Conservation (phyloP, 2,797 vertebrate genomes). For the Capromys pilorides region DNA sequence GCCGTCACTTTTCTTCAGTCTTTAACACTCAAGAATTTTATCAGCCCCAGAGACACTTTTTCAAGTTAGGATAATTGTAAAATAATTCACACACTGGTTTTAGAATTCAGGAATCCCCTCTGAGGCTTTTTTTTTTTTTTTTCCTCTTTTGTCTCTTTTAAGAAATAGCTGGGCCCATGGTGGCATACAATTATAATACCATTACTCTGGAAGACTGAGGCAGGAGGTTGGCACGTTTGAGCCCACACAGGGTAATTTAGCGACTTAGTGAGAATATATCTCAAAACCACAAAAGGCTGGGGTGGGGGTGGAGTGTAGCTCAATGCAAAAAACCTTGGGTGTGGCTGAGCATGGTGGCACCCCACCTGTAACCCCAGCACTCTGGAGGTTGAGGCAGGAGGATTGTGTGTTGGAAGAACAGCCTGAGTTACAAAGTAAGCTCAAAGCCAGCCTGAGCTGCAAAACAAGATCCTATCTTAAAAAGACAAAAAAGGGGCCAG, state of each 20-base stretch:
- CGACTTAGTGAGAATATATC: not conserved
- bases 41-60: not conserved
- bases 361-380: no score
- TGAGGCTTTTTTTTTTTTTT: not conserved
- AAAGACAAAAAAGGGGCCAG: not conserved
- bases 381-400: no score
- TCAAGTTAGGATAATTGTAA: slow-evolving; percentile 43
- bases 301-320: no score
- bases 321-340: no score
- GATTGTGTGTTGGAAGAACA: no score
- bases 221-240: not conserved
- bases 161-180: not conserved
- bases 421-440: no score
- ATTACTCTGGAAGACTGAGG: not conserved
- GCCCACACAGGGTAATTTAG: not conserved
- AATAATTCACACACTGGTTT: slow-evolving; percentile 38
- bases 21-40: slow-evolving; percentile 36
- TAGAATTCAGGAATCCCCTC: slow-evolving; percentile 35
- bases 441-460: no score
- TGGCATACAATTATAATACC: not conserved
- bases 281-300: not conserved
- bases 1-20: not conserved
- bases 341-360: no score
- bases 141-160: not conserved
- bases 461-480: not conserved